phyloP scores from a whole-genome alignment of 2,113 vertebrate genomes.

The Nestor notabilis region DNA sequence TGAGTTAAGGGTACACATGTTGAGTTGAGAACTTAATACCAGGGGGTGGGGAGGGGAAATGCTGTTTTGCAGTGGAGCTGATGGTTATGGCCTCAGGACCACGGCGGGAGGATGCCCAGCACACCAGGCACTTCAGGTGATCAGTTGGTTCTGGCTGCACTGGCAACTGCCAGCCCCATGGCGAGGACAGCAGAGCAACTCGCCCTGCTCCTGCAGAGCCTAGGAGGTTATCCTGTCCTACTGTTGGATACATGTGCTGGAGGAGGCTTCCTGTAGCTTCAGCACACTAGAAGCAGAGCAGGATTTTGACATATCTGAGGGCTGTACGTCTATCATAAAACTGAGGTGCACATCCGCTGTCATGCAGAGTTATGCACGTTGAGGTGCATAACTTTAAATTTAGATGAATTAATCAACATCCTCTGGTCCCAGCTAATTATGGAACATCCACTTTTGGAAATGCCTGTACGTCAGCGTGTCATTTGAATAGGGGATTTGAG shows the following conservation, averaged over 20 bases:
- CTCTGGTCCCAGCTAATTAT: background rate
- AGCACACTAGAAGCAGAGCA: background rate
- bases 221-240: background rate
- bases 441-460: background rate
- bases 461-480: background rate
- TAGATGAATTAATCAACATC: background rate
- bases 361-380: fast-evolving
- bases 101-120: background rate
- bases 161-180: background rate
- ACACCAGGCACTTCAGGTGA: background rate
- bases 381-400: background rate
- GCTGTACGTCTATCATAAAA: background rate
- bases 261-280: background rate
- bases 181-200: background rate
- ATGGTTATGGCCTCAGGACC: fast-evolving
- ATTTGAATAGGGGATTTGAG: background rate
- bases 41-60: fast-evolving
- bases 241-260: background rate
- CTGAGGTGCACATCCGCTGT: background rate
- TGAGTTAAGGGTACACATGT: fast-evolving
- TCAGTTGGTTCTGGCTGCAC: fast-evolving
- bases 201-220: background rate
- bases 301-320: background rate
- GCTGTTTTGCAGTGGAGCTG: background rate
- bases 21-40: background rate